A percentile compares a stretch with the other conserved stretches of the same genome.
phyloP scores from a whole-genome alignment of 2,113 vertebrate genomes.

The Bungarus multicinctus region DNA sequence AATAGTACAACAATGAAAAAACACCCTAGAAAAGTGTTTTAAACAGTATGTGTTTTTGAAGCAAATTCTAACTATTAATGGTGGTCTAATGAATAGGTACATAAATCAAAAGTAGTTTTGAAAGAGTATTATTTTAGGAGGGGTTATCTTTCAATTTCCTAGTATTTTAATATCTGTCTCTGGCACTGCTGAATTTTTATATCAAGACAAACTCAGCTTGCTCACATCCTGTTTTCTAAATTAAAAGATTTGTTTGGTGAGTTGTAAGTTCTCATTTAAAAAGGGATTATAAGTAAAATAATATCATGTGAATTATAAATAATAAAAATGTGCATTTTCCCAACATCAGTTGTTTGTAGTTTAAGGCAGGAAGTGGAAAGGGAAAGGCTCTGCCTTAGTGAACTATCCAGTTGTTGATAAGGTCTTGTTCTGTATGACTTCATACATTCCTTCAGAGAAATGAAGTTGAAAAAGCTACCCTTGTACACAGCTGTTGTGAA shows the following conservation, averaged over 20 bases:
- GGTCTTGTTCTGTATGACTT: constrained; percentile 25
- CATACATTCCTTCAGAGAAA: constrained; percentile 42
- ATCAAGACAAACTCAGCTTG: background rate
- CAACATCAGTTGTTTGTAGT: background rate
- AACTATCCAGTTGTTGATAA: constrained; percentile 10
- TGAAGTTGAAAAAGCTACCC: background rate
- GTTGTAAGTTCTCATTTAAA: background rate
- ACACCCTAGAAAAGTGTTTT: background rate
- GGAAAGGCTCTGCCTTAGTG: constrained; percentile 20
- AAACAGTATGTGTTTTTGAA: background rate
- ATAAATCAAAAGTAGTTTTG: constrained; percentile 33
- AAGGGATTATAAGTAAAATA: background rate
- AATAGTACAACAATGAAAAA: background rate
- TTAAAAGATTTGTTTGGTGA: constrained; percentile 13
- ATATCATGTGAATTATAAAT: background rate
- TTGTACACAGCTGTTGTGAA: constrained; percentile 16
- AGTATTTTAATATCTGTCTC: background rate
- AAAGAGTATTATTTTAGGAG: constrained; percentile 34
- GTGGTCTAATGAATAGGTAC: constrained; percentile 42
- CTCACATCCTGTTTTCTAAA: background rate
- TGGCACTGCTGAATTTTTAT: background rate
- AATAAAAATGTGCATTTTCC: background rate
- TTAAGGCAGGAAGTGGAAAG: background rate
- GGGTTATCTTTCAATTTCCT: background rate
- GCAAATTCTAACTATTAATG: background rate